These are phyloP conservation scores for Chaunax sp. DNA, from an alignment of 2,797 vertebrate species.

Conservation along the genomic window DNA sequence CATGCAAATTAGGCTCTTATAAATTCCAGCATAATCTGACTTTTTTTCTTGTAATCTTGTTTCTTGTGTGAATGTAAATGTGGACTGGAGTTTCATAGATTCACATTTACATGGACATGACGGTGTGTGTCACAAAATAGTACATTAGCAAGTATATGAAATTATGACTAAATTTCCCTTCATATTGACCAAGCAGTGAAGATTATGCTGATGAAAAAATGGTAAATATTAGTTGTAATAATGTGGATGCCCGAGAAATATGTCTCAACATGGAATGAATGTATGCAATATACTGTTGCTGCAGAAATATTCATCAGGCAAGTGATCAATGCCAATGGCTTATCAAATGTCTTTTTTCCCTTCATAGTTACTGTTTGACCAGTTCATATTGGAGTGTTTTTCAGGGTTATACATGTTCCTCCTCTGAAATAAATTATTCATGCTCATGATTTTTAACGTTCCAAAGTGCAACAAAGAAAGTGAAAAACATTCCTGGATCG, in stretches of 20 bases:
- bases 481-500: no score
- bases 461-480: not conserved
- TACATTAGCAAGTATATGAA: not conserved
- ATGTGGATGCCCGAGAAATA: not conserved
- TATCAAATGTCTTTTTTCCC: not conserved
- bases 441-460: not conserved
- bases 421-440: not conserved
- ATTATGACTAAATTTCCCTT: not conserved
- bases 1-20: not conserved
- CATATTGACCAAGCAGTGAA: not conserved
- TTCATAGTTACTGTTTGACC: not conserved
- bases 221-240: no score
- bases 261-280: no score
- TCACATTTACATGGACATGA: not conserved
- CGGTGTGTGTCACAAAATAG: not conserved
- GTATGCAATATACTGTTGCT: not conserved
- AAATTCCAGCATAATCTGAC: not conserved
- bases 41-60: not conserved
- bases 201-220: no score
- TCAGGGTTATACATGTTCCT: no score
- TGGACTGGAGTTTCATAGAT: not conserved
- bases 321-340: not conserved
- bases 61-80: not conserved
- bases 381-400: not conserved
- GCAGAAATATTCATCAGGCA: not conserved